Evolutionary conservation across 2,888 invertebrate species (phyloP).

Genomic region (Drosophila crucigera): DNA sequence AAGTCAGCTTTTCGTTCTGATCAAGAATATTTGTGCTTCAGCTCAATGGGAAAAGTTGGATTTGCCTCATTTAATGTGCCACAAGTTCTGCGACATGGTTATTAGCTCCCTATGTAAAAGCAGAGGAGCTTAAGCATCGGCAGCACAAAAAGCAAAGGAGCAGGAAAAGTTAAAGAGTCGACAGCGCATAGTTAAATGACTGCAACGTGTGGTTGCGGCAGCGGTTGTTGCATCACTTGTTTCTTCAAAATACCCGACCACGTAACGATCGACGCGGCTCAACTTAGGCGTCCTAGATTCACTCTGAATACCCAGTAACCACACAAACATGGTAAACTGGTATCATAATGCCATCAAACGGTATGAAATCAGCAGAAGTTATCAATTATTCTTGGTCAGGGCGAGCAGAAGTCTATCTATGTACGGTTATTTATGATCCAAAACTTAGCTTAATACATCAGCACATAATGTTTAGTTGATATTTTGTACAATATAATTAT

Average conservation of each 20-base stretch:
- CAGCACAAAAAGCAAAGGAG: no score
- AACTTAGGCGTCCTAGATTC: neutral
- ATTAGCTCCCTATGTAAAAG: no score
- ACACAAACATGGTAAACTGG: neutral
- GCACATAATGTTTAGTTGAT: neutral
- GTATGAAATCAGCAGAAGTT: neutral
- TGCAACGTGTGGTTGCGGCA: neutral
- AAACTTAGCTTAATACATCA: neutral
- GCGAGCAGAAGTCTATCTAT: neutral
- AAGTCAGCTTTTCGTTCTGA: neutral
- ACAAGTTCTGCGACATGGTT: no score
- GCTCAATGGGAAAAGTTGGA: neutral
- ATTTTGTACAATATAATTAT: neutral
- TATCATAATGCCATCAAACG: neutral
- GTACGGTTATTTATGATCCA: neutral
- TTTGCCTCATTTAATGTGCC: neutral
- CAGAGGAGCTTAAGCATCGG: neutral
- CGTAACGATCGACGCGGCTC: constrained; percentile 10
- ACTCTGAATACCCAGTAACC: neutral
- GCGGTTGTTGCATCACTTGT: constrained; percentile 44
- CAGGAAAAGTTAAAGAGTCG: neutral
- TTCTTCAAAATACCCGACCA: constrained; percentile 41
- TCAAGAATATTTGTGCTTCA: neutral
- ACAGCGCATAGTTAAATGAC: constrained; percentile 3
- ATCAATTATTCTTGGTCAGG: neutral